A percentile compares a stretch with the other conserved stretches of the same genome.
These are phyloP conservation scores for Rhinichthys klamathensis DNA, from an alignment of 2,113 vertebrate genomes.

Conservation along the genomic window DNA sequence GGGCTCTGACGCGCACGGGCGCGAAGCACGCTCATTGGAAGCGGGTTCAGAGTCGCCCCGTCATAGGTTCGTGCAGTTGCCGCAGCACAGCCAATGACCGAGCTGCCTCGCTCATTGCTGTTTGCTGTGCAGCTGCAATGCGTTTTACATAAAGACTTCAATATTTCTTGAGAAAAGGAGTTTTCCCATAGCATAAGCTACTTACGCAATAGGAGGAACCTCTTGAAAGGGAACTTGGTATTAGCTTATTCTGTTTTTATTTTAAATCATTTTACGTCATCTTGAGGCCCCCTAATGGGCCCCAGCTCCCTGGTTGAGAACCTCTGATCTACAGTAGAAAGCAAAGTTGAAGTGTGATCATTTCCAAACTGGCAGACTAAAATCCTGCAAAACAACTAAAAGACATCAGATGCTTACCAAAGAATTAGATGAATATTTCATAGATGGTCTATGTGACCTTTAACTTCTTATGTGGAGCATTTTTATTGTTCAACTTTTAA, in stretches of 20 bases:
- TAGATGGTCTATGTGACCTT: background rate
- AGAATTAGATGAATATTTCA: background rate
- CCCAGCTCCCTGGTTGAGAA: background rate
- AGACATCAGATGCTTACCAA: background rate
- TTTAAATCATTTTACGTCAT: background rate
- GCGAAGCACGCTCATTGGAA: too few species aligned
- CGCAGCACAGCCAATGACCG: too few species aligned
- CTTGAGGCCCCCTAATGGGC: background rate
- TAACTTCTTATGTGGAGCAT: constrained; percentile 50
- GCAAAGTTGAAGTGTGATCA: background rate
- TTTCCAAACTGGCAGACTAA: background rate
- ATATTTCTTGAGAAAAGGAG: too few species aligned
- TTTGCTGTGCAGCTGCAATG: too few species aligned
- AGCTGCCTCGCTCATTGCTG: too few species aligned
- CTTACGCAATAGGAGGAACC: too few species aligned
- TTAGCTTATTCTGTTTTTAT: background rate
- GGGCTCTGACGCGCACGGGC: too few species aligned
- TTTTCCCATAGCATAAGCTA: too few species aligned
- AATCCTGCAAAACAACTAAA: constrained; percentile 16
- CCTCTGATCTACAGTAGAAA: background rate
- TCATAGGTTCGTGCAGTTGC: too few species aligned
- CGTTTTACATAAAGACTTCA: too few species aligned
- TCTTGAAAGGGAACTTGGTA: background rate
- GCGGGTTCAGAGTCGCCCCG: too few species aligned
- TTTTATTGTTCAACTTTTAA: constrained; percentile 63